Evolutionary conservation across 92 coral and sea anemone species (phyloP).

Genomic region (Palythoa grandis): DNA sequence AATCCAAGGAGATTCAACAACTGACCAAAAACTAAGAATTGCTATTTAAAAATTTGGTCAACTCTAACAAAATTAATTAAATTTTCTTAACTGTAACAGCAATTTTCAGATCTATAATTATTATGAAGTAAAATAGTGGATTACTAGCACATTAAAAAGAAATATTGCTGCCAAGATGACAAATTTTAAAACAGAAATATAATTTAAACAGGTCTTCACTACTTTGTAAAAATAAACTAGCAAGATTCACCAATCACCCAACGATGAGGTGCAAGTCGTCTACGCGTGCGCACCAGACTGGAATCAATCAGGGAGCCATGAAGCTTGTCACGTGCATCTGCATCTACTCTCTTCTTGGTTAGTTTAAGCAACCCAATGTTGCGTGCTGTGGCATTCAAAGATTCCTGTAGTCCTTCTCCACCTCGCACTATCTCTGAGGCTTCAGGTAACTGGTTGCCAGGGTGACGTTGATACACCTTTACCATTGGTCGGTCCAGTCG

Average conservation of each 20-base stretch:
- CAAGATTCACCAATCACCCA: conserved; percentile 89
- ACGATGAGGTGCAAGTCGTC: conserved; percentile 90
- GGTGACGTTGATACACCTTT: conserved; percentile 89
- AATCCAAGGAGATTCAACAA: too few relatives aligned
- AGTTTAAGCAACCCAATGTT: conserved; percentile 87
- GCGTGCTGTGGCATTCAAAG: conserved; percentile 96
- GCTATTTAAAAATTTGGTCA: too few relatives aligned
- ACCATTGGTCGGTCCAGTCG: conserved; percentile 96
- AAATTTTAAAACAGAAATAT: too few relatives aligned
- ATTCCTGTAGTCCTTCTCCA: conserved; percentile 88
- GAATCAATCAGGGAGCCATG: conserved; percentile 89
- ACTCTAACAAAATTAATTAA: too few relatives aligned
- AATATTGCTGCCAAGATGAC: too few relatives aligned
- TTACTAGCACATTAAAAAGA: too few relatives aligned
- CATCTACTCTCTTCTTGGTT: conserved; percentile 86
- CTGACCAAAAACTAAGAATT: too few relatives aligned
- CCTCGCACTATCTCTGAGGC: conserved; percentile 91
- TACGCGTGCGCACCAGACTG: conserved; percentile 82
- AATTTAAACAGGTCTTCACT: not conserved
- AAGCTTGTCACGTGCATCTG: conserved; percentile 93
- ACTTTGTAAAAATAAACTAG: not conserved
- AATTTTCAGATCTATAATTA: too few relatives aligned
- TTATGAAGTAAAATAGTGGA: too few relatives aligned
- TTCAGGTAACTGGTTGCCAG: conserved; percentile 98
- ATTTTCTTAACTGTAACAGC: too few relatives aligned